phyloP scores from a whole-genome alignment of 2,113 vertebrate species.

The Bujurquina vittata region DNA sequence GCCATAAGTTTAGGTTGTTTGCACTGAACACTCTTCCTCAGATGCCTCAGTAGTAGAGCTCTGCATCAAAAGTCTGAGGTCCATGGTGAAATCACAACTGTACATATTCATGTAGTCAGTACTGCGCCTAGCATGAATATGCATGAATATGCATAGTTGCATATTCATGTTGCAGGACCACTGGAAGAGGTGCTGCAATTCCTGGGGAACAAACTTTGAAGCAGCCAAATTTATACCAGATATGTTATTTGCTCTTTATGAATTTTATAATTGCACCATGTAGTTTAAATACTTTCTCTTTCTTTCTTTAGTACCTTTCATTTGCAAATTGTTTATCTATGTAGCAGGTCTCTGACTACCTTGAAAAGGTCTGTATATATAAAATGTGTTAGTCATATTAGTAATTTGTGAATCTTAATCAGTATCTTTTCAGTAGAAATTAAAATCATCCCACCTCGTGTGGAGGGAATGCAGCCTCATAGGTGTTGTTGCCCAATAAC shows the following conservation, averaged over 20 bases:
- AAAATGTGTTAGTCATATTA: background rate
- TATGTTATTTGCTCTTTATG: background rate
- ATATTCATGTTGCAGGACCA: background rate
- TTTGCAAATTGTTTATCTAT: background rate
- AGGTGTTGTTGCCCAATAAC: slow-evolving; percentile 92
- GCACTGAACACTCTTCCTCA: background rate
- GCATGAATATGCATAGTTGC: background rate
- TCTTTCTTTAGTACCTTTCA: background rate
- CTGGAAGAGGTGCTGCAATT: background rate
- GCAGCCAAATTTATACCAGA: background rate
- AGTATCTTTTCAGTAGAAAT: background rate
- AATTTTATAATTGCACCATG: background rate
- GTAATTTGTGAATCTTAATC: background rate
- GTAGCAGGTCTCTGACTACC: background rate
- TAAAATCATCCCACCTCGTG: slow-evolving; percentile 87
- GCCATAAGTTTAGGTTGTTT: background rate
- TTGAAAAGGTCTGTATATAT: background rate
- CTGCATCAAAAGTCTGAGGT: background rate
- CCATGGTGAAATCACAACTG: background rate
- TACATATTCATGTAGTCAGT: background rate
- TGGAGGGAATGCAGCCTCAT: slow-evolving; percentile 96
- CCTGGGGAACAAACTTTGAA: background rate
- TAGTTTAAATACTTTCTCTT: background rate
- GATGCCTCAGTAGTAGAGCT: background rate
- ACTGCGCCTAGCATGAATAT: background rate